Percentiles rank a stretch among this genome's conserved stretches.
Conservation (phyloP, 2,888 invertebrate species). For the Calephelis perditalis region DNA sequence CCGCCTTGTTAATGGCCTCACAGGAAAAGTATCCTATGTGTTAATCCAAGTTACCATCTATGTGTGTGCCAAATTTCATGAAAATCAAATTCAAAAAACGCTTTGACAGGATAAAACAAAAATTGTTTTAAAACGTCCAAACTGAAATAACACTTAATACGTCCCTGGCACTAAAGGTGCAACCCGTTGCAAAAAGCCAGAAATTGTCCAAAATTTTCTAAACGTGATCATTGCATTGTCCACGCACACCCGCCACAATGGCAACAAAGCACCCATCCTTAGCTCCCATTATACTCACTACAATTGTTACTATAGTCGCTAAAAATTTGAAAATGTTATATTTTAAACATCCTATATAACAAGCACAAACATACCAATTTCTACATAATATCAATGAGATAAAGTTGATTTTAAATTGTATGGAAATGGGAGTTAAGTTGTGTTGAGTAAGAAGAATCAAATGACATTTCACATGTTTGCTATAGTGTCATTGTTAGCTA, state of each 20-base stretch:
- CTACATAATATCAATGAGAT: constrained; percentile 17
- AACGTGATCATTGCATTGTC: constrained; percentile 69
- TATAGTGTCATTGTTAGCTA: constrained; percentile 75
- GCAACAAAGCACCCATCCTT: constrained; percentile 68
- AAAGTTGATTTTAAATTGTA: constrained; percentile 19
- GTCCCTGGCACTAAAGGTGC: constrained; percentile 63
- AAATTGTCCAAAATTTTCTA: constrained; percentile 73
- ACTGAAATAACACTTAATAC: constrained; percentile 33
- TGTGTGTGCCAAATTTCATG: too few species aligned
- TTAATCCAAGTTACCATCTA: too few species aligned
- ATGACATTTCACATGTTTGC: constrained; percentile 72
- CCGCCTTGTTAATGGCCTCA: too few species aligned
- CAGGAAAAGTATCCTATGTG: too few species aligned
- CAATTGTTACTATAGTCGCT: constrained; percentile 65
- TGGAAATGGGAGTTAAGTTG: constrained; percentile 28
- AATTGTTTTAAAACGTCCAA: too few species aligned
- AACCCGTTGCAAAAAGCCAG: constrained; percentile 74
- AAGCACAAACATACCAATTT: constrained; percentile 23
- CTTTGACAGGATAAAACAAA: too few species aligned
- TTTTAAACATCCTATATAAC: constrained; percentile 29
- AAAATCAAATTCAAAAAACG: too few species aligned
- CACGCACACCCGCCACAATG: constrained; percentile 73
- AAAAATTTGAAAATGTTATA: constrained; percentile 43
- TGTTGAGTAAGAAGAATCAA: constrained; percentile 35
- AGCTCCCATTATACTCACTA: constrained; percentile 69